A percentile compares a stretch with the other conserved stretches of the same genome.
These are phyloP conservation scores for Monopterus albus DNA, from an alignment of 2,113 vertebrate species.

Conservation along the genomic window DNA sequence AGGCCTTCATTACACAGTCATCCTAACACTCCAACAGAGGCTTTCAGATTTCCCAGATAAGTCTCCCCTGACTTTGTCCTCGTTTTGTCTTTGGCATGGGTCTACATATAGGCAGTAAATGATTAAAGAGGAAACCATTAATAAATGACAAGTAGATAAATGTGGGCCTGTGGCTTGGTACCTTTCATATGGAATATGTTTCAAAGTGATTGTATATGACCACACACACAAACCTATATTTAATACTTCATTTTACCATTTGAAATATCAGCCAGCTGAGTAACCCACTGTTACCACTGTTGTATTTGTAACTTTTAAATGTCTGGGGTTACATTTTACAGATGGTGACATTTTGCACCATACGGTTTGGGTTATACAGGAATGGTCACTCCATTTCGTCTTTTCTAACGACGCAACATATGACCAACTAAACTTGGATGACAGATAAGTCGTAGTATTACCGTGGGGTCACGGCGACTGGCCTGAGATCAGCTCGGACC, in stretches of 20 bases:
- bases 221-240: too few species aligned
- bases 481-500: neutral
- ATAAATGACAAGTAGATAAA: neutral
- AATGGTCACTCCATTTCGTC: conserved; percentile 24
- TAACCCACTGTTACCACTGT: too few species aligned
- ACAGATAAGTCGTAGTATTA: conserved; percentile 33
- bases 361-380: neutral
- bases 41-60: too few species aligned
- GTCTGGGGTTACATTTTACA: neutral
- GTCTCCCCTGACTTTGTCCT: too few species aligned
- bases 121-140: neutral
- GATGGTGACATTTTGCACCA: neutral
- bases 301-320: neutral
- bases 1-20: neutral
- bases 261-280: neutral
- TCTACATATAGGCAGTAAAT: neutral
- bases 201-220: neutral
- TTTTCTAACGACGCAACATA: conserved; percentile 26
- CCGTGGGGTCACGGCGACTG: conserved; percentile 5
- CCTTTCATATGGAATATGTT: neutral
- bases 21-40: too few species aligned
- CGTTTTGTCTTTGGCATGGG: neutral
- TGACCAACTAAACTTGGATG: conserved; percentile 55
- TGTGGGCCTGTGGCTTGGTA: neutral
- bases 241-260: neutral